Conservation (phyloP, 2,797 vertebrate genomes). For the Florisuga fusca region DNA sequence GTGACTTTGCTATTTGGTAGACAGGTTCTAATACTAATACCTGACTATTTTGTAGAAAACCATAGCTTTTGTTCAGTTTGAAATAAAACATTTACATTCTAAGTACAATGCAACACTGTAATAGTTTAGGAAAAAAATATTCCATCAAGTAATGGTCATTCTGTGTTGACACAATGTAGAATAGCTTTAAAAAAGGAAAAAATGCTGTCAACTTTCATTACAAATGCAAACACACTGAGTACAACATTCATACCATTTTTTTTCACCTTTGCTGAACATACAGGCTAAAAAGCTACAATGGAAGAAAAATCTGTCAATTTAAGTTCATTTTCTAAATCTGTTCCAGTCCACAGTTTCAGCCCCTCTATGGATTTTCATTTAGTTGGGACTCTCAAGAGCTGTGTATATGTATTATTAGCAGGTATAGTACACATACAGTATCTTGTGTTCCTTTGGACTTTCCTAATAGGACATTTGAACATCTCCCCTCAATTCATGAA, state of each 20-base stretch:
- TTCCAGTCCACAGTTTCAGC: slow-evolving; percentile 61
- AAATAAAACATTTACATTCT: slow-evolving; percentile 74
- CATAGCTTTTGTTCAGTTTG: slow-evolving; percentile 69
- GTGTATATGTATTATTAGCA: background rate
- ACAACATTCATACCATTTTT: slow-evolving; percentile 72
- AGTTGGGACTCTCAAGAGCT: slow-evolving; percentile 44
- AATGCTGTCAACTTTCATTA: slow-evolving; percentile 60
- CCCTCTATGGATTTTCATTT: slow-evolving; percentile 20
- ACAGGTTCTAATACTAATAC: slow-evolving; percentile 74
- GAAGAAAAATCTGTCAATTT: slow-evolving; percentile 44
- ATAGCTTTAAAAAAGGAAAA: slow-evolving; percentile 68
- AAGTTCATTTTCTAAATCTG: slow-evolving; percentile 45
- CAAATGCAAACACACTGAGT: slow-evolving; percentile 73
- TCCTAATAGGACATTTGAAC: slow-evolving; percentile 11
- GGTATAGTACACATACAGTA: background rate
- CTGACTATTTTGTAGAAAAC: slow-evolving; percentile 73
- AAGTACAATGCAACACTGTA: slow-evolving; percentile 74
- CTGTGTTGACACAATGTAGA: slow-evolving; percentile 63
- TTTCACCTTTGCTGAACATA: slow-evolving; percentile 73
- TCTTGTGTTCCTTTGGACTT: slow-evolving; percentile 45
- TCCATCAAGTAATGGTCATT: slow-evolving; percentile 66
- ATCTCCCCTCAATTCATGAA: slow-evolving; percentile 24
- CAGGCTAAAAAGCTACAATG: slow-evolving; percentile 69
- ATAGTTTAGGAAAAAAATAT: slow-evolving; percentile 65
- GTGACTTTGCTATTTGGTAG: slow-evolving; percentile 78